These are phyloP conservation scores for Hemicrepidius hirtus DNA, from an alignment of 2,888 invertebrate genomes.

Conservation along the genomic window DNA sequence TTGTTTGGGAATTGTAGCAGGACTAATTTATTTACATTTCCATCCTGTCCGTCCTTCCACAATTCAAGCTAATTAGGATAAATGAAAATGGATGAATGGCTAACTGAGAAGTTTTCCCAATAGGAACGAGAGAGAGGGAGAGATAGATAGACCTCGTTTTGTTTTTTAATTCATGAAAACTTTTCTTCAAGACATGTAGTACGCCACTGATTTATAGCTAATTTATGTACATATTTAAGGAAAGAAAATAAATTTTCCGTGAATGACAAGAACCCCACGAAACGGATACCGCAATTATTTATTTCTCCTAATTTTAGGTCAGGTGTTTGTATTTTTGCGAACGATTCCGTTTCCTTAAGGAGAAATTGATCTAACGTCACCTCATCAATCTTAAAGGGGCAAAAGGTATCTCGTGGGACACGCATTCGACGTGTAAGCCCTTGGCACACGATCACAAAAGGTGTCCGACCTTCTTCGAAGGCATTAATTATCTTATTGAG, in stretches of 20 bases:
- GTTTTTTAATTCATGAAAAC: no score
- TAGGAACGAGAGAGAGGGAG: no score
- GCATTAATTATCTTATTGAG: constrained; percentile 28
- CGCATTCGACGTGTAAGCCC: neutral
- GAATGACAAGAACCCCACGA: no score
- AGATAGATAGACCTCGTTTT: no score
- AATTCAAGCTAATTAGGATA: constrained; percentile 3
- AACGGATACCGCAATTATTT: no score
- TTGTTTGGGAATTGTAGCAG: constrained; percentile 1
- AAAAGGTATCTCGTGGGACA: constrained; percentile 16
- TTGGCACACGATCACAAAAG: constrained; percentile 18
- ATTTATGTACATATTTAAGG: no score
- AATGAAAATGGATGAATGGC: constrained; percentile 16
- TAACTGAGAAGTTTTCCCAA: neutral
- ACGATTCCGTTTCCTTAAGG: constrained; percentile 3
- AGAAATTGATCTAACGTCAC: neutral
- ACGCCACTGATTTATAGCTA: neutral
- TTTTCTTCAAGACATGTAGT: no score
- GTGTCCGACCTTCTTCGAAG: constrained; percentile 22
- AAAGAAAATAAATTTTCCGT: no score
- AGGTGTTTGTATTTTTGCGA: constrained; percentile 2
- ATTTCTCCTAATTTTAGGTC: neutral
- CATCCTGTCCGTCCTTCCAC: constrained; percentile 1
- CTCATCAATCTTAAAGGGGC: constrained; percentile 22
- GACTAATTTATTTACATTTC: constrained; percentile 22